A percentile compares a stretch with the other conserved stretches of the same genome.
Conservation (phyloP, 1,140 invertebrate species). For the Lycorma delicatula region DNA sequence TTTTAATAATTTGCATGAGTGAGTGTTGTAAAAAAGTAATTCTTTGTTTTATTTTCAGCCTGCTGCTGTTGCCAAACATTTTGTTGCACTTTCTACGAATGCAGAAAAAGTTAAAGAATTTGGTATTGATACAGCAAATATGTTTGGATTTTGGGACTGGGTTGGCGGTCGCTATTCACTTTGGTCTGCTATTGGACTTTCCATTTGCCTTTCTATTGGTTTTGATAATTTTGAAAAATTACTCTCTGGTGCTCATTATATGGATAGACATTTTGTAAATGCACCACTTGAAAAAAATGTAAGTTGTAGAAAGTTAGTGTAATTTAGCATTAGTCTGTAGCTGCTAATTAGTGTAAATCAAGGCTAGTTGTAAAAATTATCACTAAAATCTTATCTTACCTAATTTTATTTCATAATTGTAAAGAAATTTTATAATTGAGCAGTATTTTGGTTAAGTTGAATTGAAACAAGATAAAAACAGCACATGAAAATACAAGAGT, state of each 20-base stretch:
- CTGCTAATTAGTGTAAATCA: too few relatives aligned
- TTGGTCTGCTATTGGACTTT: constrained; percentile 98
- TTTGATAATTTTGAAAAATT: constrained; percentile 94
- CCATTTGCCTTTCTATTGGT: constrained; percentile 88
- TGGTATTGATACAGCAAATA: constrained; percentile 94
- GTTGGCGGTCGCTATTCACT: constrained; percentile 96
- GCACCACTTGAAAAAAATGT: constrained; percentile 93
- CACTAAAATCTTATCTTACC: too few relatives aligned
- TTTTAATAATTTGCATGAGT: too few relatives aligned
- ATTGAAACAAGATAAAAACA: too few relatives aligned
- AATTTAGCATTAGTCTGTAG: too few relatives aligned
- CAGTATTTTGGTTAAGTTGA: too few relatives aligned
- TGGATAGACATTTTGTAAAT: constrained; percentile 89
- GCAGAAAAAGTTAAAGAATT: constrained; percentile 87
- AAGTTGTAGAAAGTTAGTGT: too few relatives aligned
- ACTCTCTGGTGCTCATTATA: constrained; percentile 80
- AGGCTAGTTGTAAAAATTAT: too few relatives aligned
- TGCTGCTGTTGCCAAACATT: constrained; percentile 86
- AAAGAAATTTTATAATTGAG: too few relatives aligned
- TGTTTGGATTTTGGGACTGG: constrained; percentile 99
- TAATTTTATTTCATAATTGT: too few relatives aligned
- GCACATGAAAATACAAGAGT: too few relatives aligned
- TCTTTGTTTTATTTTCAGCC: constrained; percentile 48
- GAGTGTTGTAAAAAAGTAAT: too few relatives aligned
- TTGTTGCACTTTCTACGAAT: constrained; percentile 97